phyloP scores from a whole-genome alignment of 2,888 invertebrate genomes.

The Scaptomyza flava region DNA sequence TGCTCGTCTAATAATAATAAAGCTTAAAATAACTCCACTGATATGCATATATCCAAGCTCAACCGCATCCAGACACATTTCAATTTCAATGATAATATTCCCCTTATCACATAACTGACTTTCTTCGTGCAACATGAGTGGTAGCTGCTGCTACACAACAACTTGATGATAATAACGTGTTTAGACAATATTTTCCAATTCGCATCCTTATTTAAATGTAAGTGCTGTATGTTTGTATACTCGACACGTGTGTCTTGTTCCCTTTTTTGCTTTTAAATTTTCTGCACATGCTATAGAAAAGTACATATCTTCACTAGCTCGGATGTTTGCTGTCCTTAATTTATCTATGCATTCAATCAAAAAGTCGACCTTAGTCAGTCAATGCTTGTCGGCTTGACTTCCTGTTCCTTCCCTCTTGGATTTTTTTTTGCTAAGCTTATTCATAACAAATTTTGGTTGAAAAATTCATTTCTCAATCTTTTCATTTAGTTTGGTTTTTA shows the following conservation, averaged over 20 bases:
- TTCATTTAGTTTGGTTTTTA: conserved; percentile 27
- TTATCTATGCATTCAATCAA: conserved; percentile 74
- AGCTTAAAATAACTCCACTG: conserved; percentile 2
- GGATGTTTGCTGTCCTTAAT: conserved; percentile 56
- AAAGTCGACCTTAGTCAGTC: conserved; percentile 63
- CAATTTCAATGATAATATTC: conserved; percentile 20
- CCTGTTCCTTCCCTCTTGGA: conserved; percentile 1
- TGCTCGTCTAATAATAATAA: too few species aligned
- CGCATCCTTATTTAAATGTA: conserved; percentile 39
- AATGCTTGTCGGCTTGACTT: conserved; percentile 18
- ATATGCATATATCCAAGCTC: conserved; percentile 3
- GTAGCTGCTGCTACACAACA: conserved; percentile 37
- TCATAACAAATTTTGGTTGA: conserved; percentile 54
- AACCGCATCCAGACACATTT: not conserved
- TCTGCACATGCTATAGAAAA: conserved; percentile 35
- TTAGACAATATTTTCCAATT: conserved; percentile 37
- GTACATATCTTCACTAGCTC: not conserved
- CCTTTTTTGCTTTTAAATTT: conserved; percentile 31
- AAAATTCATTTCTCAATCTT: conserved; percentile 59
- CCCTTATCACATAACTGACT: conserved; percentile 7
- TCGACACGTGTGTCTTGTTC: not conserved
- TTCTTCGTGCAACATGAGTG: conserved; percentile 27
- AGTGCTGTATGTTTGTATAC: not conserved
- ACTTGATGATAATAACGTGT: conserved; percentile 30
- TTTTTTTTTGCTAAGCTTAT: conserved; percentile 8